These are phyloP conservation scores for Papilio glaucus DNA, from an alignment of 1,140 invertebrate species.

Conservation along the genomic window DNA sequence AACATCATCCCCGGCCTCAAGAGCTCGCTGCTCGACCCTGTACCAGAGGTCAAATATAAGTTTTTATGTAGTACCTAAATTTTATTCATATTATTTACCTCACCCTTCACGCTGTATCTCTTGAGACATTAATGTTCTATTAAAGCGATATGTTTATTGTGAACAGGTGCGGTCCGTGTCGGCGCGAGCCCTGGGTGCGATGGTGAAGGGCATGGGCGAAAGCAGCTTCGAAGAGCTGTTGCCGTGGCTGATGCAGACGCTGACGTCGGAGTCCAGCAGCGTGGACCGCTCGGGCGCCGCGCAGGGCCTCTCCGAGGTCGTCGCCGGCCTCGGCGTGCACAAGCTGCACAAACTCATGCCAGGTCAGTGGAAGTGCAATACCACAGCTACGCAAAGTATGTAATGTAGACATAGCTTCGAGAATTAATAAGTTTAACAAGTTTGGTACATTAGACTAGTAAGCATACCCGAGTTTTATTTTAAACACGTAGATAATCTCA, in stretches of 20 bases:
- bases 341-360: slow-evolving; percentile 99
- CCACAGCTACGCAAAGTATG: too few species aligned
- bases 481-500: too few species aligned
- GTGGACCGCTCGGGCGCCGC: slow-evolving; percentile 99
- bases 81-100: too few species aligned
- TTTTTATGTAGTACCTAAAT: too few species aligned
- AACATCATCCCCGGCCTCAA: slow-evolving; percentile 98
- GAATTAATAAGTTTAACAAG: too few species aligned
- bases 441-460: too few species aligned
- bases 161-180: slow-evolving; percentile 93
- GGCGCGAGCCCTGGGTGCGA: slow-evolving; percentile 96
- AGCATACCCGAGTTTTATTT: too few species aligned
- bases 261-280: slow-evolving; percentile 97
- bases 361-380: too few species aligned
- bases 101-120: too few species aligned
- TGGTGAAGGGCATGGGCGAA: slow-evolving; percentile 98
- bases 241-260: slow-evolving; percentile 99
- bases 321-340: slow-evolving; percentile 96
- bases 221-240: slow-evolving; percentile 96
- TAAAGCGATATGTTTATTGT: background rate
- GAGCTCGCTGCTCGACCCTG: slow-evolving; percentile 97
- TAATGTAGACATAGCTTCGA: too few species aligned
- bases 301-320: slow-evolving; percentile 97
- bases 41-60: slow-evolving; percentile 97
- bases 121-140: too few species aligned